Conservation (phyloP, 1,140 invertebrate genomes). For the Pteromalus puparum region DNA sequence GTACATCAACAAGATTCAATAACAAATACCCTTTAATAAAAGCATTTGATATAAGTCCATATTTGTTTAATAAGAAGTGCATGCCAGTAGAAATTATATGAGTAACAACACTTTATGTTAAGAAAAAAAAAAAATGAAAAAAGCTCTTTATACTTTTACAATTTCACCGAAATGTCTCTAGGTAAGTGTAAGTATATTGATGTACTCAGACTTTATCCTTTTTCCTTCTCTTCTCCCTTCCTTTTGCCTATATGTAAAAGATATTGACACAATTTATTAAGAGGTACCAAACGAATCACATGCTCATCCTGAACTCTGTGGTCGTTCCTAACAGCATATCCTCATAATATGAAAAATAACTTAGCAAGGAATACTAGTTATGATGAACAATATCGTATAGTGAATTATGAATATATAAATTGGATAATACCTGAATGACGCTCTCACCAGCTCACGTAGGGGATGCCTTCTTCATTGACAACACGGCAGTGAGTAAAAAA, state of each 20-base stretch:
- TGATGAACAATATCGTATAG: conserved; percentile 71
- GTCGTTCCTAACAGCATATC: conserved; percentile 54
- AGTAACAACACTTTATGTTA: conserved; percentile 26
- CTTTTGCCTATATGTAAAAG: conserved; percentile 35
- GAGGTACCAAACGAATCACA: conserved; percentile 49
- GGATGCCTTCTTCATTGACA: conserved; percentile 75
- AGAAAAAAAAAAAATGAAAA: conserved; percentile 27
- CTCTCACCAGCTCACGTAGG: conserved; percentile 73
- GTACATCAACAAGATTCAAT: conserved; percentile 34
- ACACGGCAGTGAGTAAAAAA: conserved; percentile 75
- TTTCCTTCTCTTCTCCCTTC: conserved; percentile 48
- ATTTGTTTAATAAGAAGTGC: conserved; percentile 41
- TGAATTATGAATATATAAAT: conserved; percentile 76
- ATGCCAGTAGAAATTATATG: conserved; percentile 55
- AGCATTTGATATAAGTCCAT: conserved; percentile 20
- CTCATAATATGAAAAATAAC: conserved; percentile 59
- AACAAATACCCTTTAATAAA: conserved; percentile 29
- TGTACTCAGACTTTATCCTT: conserved; percentile 44
- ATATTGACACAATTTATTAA: conserved; percentile 42
- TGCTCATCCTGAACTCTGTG: conserved; percentile 51
- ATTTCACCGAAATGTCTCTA: conserved; percentile 20
- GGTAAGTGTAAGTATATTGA: conserved; percentile 37
- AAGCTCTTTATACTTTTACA: conserved; percentile 30
- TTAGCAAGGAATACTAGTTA: conserved; percentile 69
- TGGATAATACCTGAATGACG: conserved; percentile 76